Base-by-base conservation (phyloP, 2,797 vertebrate species). In the Phalloptychus januarius region DNA sequence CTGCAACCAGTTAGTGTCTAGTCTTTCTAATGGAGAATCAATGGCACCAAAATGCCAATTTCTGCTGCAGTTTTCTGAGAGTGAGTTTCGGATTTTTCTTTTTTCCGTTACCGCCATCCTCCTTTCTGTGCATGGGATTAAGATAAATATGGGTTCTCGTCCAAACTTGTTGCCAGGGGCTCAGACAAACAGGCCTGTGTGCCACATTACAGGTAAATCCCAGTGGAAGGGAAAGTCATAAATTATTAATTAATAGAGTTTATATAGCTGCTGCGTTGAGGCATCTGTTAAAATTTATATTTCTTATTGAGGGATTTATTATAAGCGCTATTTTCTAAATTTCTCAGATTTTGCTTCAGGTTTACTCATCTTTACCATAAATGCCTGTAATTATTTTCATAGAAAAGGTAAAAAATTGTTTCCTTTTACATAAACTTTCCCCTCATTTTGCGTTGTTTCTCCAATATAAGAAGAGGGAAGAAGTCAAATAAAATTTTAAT, bases 401-500 rank as follows among this genome's bases (percentile, higher is more conserved):
- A 25, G 11, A 5, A 67, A 67, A 40, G 7, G 63, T 40, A 36
- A 69, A 44, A 69, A 44, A 40, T 13, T 23, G 10, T 13, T 36
- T 67, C 36, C 67, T 44, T 28, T 0, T 44, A 75, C 28, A 63
- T 63, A 40, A 23, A 28, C 56, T 48, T 74, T 15, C 48, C 12
- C 28, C 52, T 11, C 50, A 2, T 56, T 65, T 46, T 52, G 25
- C 10, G 2, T 69, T 13, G 23, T 82, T 58, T 78, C 50, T 72
- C 25, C 28, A 76, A 42, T 72, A 76, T 82, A 74, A 56, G 77
- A 74, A 58, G 73, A 69, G 84, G 85, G 88, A 88, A 88, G n/a
- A 83, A 79, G 5, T 79, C 80, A 77, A 85, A 87, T 90, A 61
- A 50, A 83, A 90, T 86, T 77, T 52, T 76, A 36, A 50, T 65